Evolutionary conservation across 2,113 vertebrate species (phyloP).

Genomic region (Mirza zaza): DNA sequence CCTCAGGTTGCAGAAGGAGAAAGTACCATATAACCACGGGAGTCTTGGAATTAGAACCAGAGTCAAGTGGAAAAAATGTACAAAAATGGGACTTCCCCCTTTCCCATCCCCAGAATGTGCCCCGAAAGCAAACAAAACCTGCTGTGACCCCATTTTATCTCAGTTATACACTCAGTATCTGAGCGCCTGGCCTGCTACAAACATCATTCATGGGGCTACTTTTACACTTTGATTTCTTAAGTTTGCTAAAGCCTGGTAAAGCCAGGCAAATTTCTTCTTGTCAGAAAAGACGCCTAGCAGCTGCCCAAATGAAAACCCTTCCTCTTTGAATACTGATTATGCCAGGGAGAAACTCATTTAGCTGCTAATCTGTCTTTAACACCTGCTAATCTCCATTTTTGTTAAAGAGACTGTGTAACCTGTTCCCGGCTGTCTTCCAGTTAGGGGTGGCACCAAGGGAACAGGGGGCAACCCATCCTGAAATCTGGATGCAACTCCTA

Average conservation of each 20-base stretch:
- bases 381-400: slow-evolving; percentile 57
- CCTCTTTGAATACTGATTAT: slow-evolving; percentile 4
- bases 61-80: not conserved
- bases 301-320: not conserved
- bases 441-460: not conserved
- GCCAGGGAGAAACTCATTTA: slow-evolving; percentile 49
- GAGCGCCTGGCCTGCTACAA: not conserved
- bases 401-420: slow-evolving; percentile 1
- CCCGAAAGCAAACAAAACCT: not conserved
- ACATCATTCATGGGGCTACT: not conserved
- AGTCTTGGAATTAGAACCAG: not conserved
- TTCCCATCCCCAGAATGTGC: not conserved
- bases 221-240: not conserved
- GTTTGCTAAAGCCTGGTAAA: not conserved
- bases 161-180: not conserved
- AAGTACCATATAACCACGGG: not conserved
- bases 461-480: not conserved
- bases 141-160: too few species aligned
- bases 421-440: slow-evolving; percentile 33
- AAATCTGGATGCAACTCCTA: not conserved
- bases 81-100: not conserved
- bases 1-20: not conserved
- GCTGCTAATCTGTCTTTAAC: slow-evolving; percentile 58
- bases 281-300: slow-evolving; percentile 2
- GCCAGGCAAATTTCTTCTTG: not conserved